Evolutionary conservation across 2,888 invertebrate genomes (phyloP).

Genomic region (Invenusta paracnida): DNA sequence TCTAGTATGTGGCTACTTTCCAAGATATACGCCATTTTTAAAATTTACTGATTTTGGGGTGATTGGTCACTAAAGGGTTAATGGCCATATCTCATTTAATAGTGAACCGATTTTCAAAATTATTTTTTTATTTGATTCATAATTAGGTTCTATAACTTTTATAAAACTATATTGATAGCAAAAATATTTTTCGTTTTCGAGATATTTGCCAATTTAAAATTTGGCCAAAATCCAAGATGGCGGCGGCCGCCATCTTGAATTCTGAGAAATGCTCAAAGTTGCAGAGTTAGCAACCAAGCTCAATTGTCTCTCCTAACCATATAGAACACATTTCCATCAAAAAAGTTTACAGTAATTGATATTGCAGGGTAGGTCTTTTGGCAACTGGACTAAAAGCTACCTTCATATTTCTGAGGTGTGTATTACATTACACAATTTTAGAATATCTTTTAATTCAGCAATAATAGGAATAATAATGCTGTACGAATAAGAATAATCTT

Average conservation of each 20-base stretch:
- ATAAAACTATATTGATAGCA: not conserved
- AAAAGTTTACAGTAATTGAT: conserved; percentile 1
- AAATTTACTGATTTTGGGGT: conserved; percentile 29
- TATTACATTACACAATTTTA: too few species aligned
- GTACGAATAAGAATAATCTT: too few species aligned
- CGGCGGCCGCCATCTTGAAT: conserved; percentile 26
- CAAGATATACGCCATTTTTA: conserved; percentile 26
- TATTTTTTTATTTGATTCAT: conserved; percentile 28
- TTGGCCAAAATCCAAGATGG: conserved; percentile 23
- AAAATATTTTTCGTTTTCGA: conserved; percentile 17
- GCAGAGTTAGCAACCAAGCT: conserved; percentile 29
- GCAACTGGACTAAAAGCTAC: not conserved
- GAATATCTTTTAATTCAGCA: too few species aligned
- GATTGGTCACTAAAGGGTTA: conserved; percentile 29
- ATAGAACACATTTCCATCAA: conserved; percentile 13
- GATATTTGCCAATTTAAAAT: conserved; percentile 29
- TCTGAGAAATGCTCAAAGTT: conserved; percentile 29
- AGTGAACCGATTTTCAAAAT: conserved; percentile 26
- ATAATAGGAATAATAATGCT: too few species aligned
- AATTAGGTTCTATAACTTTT: conserved; percentile 27
- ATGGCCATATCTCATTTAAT: conserved; percentile 29
- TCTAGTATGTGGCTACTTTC: conserved; percentile 29
- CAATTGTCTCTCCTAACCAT: conserved; percentile 29
- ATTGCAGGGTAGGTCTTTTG: not conserved
- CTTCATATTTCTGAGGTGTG: too few species aligned